phyloP scores from a whole-genome alignment of 1,140 invertebrate genomes.

The Chymomyza costata region DNA sequence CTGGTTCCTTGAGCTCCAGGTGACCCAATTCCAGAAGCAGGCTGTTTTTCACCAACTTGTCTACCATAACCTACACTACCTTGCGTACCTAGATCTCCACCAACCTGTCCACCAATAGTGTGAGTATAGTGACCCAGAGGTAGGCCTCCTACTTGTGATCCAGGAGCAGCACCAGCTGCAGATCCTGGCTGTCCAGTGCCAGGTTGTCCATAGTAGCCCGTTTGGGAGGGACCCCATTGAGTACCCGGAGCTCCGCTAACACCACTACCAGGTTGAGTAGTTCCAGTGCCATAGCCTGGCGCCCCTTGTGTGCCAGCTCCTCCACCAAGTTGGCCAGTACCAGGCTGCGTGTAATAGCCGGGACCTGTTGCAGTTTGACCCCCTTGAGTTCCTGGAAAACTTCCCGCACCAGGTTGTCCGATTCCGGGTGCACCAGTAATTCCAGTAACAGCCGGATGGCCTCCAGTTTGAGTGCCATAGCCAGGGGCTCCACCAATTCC shows the following conservation, averaged over 20 bases:
- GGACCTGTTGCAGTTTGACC: constrained; percentile 9
- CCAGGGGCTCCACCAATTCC: constrained; percentile 2
- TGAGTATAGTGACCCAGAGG: too few species aligned
- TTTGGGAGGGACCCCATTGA: neutral
- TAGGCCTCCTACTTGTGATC: constrained; percentile 1
- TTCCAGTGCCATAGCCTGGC: constrained; percentile 11
- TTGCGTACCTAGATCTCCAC: constrained; percentile 11
- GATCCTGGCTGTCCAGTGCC: constrained; percentile 16
- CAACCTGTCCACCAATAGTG: neutral
- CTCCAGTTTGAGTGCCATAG: constrained; percentile 1
- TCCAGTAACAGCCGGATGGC: neutral
- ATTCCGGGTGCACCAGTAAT: neutral
- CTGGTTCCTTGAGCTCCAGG: constrained; percentile 6
- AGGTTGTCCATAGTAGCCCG: constrained; percentile 8
- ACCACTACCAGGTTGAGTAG: constrained; percentile 1
- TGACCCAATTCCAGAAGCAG: constrained; percentile 10
- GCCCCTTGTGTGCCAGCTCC: constrained; percentile 1
- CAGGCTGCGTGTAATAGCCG: constrained; percentile 5
- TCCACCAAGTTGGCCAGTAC: too few species aligned
- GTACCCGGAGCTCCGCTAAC: neutral
- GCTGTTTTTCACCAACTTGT: constrained; percentile 2
- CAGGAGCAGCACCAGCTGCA: too few species aligned
- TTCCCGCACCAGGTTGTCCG: constrained; percentile 9
- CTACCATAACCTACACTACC: neutral
- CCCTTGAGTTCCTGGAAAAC: constrained; percentile 15